These are phyloP conservation scores for Eristalis pertinax DNA, from an alignment of 2,888 invertebrate genomes.

Conservation along the genomic window DNA sequence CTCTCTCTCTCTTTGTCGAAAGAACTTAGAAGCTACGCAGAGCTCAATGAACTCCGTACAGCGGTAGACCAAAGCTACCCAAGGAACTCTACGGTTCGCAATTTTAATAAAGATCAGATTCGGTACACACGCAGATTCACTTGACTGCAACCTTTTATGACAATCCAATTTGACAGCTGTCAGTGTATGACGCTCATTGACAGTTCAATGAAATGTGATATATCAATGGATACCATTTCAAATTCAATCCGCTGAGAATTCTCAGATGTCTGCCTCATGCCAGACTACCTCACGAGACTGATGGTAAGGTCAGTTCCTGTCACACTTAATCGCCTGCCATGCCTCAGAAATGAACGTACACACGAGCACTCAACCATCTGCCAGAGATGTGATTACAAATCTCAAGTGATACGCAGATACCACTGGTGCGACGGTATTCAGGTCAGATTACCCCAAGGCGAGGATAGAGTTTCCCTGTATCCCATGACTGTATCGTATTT, in stretches of 20 bases:
- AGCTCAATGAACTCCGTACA: too few relatives aligned
- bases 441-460: background rate
- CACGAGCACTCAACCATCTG: background rate
- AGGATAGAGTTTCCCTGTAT: background rate
- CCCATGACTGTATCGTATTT: background rate
- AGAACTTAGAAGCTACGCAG: too few relatives aligned
- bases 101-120: too few relatives aligned
- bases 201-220: background rate
- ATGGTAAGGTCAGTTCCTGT: background rate
- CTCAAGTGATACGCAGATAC: background rate
- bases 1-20: too few relatives aligned
- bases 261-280: background rate
- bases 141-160: background rate
- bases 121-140: background rate
- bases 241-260: background rate
- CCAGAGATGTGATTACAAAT: background rate
- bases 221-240: background rate
- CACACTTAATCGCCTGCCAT: background rate
- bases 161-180: background rate
- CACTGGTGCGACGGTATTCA: background rate
- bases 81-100: too few relatives aligned
- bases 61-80: too few relatives aligned
- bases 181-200: background rate
- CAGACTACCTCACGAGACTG: background rate
- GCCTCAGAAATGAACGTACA: background rate